phyloP scores from a whole-genome alignment of 2,113 vertebrate genomes.

The Nerophis lumbriciformis region DNA sequence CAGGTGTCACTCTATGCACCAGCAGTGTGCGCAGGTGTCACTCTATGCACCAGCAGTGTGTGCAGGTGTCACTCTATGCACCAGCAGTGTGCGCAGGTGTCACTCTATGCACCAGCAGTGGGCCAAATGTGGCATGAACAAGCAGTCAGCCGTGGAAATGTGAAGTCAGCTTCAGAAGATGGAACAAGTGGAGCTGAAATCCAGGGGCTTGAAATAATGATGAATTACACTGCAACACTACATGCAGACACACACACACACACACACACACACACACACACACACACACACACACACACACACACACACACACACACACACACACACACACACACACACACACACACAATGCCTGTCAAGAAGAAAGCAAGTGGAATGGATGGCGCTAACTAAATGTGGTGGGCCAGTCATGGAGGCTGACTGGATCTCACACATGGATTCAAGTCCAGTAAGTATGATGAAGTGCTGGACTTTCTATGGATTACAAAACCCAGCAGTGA shows the following conservation, averaged over 20 bases:
- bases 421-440: slow-evolving; percentile 63
- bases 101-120: no score
- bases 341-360: slow-evolving; percentile 12
- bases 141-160: slow-evolving; percentile 28
- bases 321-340: neutral
- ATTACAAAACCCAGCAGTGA: slow-evolving; percentile 13
- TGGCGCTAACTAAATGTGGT: slow-evolving; percentile 6
- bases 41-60: no score
- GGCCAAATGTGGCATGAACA: slow-evolving; percentile 13
- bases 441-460: slow-evolving; percentile 50
- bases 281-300: neutral
- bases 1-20: no score
- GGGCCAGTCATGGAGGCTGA: slow-evolving; percentile 28
- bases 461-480: slow-evolving; percentile 44
- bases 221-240: slow-evolving; percentile 47
- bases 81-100: no score
- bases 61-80: no score
- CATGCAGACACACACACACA: neutral
- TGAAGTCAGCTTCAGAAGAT: slow-evolving; percentile 30
- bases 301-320: neutral
- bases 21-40: no score
- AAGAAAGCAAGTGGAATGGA: slow-evolving; percentile 7
- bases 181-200: slow-evolving; percentile 26
- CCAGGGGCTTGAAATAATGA: slow-evolving; percentile 14
- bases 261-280: no score